Evolutionary conservation across 2,888 invertebrate species (phyloP), one percentile per base, ranked within the genome.

Genomic region (Leucania comma): DNA sequence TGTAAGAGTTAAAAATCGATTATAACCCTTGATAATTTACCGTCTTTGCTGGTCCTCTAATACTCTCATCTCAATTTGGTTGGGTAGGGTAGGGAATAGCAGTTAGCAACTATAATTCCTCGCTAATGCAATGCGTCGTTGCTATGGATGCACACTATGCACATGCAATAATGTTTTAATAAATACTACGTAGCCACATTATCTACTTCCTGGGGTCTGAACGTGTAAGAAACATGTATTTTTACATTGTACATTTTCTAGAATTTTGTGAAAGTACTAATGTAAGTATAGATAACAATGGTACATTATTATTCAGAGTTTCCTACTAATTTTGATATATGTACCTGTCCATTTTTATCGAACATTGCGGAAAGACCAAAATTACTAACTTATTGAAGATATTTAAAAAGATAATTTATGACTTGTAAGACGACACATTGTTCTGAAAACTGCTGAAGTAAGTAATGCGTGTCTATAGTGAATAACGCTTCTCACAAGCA

Each of bases 401-500:
- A 66, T 72, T 29, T 22, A 10, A 20, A 56, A 51, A 50, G 22
- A 42, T 56, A 22, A 67, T 62, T 26, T 62, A 38, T 66, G 22
- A 57, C 56, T 66, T 14, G 29, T 14, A 46, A 46, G 24, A 26
- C n/a, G n/a, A 46, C 24, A 24, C 8, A 17, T 12, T 58, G 66
- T 59, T 57, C 65, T 57, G 51, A 62, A 75, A 77, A 72, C 20
- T 26, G 8, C 26, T 73, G 50, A 63, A 48, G 56, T 54, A 42
- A 53, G 42, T 29, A 59, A 72, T 38, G 24, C 9, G 1, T 46
- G 22, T 57, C 46, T 53, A n/a, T 72, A 42, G 29, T 59, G 54
- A 69, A 56, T 72, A 68, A 72, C 29, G 24, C 64, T 81, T 73
- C 62, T 66, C 50, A 62, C 22, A 70, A 72, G 73, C 68, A 77